These are phyloP conservation scores for Melanchra persicariae DNA, from an alignment of 2,888 invertebrate species.

Conservation along the genomic window DNA sequence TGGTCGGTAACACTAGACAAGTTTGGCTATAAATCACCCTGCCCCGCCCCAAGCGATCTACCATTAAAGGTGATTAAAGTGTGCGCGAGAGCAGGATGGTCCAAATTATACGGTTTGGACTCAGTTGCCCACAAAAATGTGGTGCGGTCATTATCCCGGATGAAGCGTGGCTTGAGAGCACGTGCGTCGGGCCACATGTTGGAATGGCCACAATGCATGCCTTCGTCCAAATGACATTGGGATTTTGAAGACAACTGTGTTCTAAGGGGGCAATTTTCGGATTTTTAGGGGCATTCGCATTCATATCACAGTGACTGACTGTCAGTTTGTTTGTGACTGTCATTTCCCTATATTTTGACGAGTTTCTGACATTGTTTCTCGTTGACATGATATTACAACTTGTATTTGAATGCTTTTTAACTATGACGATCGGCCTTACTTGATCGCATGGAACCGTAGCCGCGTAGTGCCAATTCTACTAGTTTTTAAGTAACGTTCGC, in stretches of 20 bases:
- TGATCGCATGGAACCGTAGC: too few species aligned
- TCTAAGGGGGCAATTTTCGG: too few species aligned
- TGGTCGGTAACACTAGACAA: conserved; percentile 70
- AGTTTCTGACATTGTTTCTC: too few species aligned
- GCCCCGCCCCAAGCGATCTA: conserved; percentile 76
- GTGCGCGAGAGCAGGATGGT: conserved; percentile 82
- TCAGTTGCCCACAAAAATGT: conserved; percentile 77
- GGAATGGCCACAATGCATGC: conserved; percentile 45
- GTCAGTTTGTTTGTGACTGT: too few species aligned
- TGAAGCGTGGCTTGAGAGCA: conserved; percentile 62
- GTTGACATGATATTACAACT: too few species aligned
- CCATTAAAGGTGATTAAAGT: conserved; percentile 86
- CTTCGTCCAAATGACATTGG: conserved; percentile 34
- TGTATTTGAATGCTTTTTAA: too few species aligned
- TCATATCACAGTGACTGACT: too few species aligned
- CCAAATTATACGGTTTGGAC: conserved; percentile 85
- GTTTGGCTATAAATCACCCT: conserved; percentile 80
- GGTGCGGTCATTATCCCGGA: conserved; percentile 81
- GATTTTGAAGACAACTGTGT: background rate
- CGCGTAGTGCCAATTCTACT: too few species aligned
- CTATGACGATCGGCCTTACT: too few species aligned
- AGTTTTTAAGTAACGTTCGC: too few species aligned
- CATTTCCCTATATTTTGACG: too few species aligned
- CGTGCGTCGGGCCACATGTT: conserved; percentile 70
- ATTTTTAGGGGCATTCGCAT: too few species aligned